Conservation (phyloP, 2,888 invertebrate species). For the Melanchra persicariae region DNA sequence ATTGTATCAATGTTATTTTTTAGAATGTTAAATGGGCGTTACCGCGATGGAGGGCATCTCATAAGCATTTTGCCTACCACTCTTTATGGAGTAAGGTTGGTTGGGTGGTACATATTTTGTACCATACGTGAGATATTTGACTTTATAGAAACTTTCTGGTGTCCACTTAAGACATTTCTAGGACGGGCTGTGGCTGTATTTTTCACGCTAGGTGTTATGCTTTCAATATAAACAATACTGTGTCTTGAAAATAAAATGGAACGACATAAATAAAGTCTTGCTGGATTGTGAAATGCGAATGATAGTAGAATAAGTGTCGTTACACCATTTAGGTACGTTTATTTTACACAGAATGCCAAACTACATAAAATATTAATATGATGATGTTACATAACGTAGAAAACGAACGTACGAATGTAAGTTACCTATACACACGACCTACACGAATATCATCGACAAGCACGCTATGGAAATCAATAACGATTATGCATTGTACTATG, state of each 20-base stretch:
- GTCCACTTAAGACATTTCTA: constrained; percentile 62
- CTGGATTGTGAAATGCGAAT: constrained; percentile 52
- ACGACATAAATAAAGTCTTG: constrained; percentile 53
- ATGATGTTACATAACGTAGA: constrained; percentile 60
- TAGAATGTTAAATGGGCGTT: constrained; percentile 90
- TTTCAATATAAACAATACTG: constrained; percentile 62
- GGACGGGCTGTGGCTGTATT: constrained; percentile 75
- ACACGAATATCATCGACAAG: constrained; percentile 73
- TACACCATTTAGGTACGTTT: constrained; percentile 52
- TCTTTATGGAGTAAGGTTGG: constrained; percentile 87
- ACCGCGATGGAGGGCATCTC: constrained; percentile 89
- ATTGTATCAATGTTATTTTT: constrained; percentile 79
- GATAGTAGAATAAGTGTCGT: constrained; percentile 50
- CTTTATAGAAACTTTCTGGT: constrained; percentile 61
- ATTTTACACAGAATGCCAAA: constrained; percentile 65
- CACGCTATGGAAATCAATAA: constrained; percentile 76
- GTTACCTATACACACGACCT: constrained; percentile 65
- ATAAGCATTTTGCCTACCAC: constrained; percentile 87
- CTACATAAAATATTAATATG: constrained; percentile 58
- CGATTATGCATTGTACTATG: constrained; percentile 66
- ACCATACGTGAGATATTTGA: constrained; percentile 61
- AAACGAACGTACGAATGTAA: constrained; percentile 49
- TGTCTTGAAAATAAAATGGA: constrained; percentile 41
- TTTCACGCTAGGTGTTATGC: constrained; percentile 75
- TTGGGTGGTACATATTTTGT: constrained; percentile 72